Base-by-base conservation (phyloP, 2,113 vertebrate genomes). In the Cnemophilus loriae region DNA sequence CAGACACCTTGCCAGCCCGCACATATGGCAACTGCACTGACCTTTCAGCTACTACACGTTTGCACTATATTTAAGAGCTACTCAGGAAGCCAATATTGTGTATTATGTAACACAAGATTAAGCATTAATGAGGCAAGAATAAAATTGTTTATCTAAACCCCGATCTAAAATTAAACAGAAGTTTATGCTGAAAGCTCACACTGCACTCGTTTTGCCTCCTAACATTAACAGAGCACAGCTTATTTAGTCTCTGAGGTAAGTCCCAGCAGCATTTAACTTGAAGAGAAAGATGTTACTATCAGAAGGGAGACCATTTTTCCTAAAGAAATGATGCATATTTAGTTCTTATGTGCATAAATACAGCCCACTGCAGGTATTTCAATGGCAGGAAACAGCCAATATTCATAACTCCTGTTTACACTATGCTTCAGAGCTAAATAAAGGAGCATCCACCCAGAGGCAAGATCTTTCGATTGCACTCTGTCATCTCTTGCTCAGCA, bases 81-180 rank as follows among this genome's bases (percentile, higher is more conserved):
- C 64, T 93, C 80, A 95, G 89, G 93, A 98, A 97, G 94, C 75
- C 87, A 96, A 84, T 50, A 84, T 50, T 84, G 94, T 50, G 30
- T 69, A 93, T 97, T 98, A 97, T 67, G 87, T 93, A 98, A 98
- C 84, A 92, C 74, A 60, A 97, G 95, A 96, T 95, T 95, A 97
- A 96, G 97, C 92, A 95, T 95, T 97, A 97, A 97, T 90, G 91
- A 97, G 84, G 92, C 92, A 95, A 93, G 96, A 97, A 93, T 89
- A 70, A 95, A 96, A 95, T 19, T 97, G 91, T 97, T 98, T 97
- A 97, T 96, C 95, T 95, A 96, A 97, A 67, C 78, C 91, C 69
- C 92, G 68, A 96, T 89, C 96, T 94, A 79, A 97, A 97, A 94
- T 96, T 95, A 97, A 97, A 95, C 94, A 97, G 78, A 96, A 95